These are phyloP conservation scores for Pipistrellus pipistrellus DNA, from an alignment of 2,797 vertebrate species.

Conservation along the genomic window DNA sequence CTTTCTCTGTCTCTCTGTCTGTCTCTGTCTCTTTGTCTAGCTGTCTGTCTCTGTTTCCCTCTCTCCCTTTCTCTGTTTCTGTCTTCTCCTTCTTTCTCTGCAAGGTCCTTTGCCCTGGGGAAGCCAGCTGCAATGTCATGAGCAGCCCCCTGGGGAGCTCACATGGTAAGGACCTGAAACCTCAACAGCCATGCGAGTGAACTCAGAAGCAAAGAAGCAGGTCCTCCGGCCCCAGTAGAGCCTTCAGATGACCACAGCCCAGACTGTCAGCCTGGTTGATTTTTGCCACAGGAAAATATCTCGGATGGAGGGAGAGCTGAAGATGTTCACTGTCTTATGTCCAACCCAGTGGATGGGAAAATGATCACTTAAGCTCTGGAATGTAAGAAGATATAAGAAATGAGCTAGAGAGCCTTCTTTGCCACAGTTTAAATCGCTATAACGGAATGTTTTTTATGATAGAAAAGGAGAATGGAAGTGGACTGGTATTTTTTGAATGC, in stretches of 20 bases:
- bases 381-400: neutral
- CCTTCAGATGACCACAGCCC: neutral
- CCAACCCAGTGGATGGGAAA: neutral
- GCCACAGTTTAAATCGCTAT: neutral
- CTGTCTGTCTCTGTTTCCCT: neutral
- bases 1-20: neutral
- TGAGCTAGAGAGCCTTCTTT: neutral
- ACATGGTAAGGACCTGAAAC: neutral
- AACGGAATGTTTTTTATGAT: neutral
- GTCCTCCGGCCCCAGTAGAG: fast-evolving
- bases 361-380: neutral
- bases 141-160: neutral
- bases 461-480: neutral
- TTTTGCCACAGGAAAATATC: neutral
- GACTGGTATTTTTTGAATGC: neutral
- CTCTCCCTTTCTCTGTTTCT: neutral
- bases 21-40: neutral
- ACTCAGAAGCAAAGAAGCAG: too few species aligned
- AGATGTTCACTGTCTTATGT: neutral
- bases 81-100: neutral
- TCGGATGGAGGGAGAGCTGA: neutral
- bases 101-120: neutral
- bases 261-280: neutral
- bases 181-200: neutral
- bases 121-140: neutral